Conservation (phyloP, 2,888 invertebrate species). For the Sepioteuthis lessoniana region DNA sequence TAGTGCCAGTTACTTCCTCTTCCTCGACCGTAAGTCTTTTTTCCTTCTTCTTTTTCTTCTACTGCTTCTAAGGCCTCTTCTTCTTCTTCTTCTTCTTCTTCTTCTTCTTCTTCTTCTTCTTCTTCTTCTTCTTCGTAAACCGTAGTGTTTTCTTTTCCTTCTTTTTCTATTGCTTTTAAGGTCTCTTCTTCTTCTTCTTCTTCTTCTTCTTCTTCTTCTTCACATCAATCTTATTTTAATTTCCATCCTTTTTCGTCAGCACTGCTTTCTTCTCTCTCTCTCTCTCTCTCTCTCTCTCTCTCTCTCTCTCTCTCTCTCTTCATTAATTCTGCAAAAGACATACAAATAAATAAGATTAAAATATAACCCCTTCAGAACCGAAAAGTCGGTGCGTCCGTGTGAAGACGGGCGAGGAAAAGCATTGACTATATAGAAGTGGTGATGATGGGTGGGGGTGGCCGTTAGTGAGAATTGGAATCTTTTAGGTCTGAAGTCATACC, state of each 20-base stretch:
- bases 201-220: not conserved
- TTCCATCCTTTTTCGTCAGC: no score
- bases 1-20: no score
- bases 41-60: not conserved
- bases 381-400: not conserved
- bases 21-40: not conserved
- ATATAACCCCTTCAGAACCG: not conserved
- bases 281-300: not conserved
- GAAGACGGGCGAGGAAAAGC: not conserved
- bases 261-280: no score
- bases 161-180: no score
- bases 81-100: not conserved
- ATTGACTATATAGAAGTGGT: not conserved
- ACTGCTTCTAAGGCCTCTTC: no score
- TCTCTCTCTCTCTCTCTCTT: not conserved
- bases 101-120: not conserved
- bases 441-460: not conserved
- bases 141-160: no score
- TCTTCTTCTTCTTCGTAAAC: no score
- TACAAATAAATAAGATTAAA: no score
- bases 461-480: conserved; percentile 21
- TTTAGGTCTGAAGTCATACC: conserved; percentile 21
- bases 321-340: not conserved
- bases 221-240: no score
- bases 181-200: not conserved